These are phyloP conservation scores for Diadema setosum DNA, from an alignment of 35 echinoderm and acorn worm species.

Conservation along the genomic window DNA sequence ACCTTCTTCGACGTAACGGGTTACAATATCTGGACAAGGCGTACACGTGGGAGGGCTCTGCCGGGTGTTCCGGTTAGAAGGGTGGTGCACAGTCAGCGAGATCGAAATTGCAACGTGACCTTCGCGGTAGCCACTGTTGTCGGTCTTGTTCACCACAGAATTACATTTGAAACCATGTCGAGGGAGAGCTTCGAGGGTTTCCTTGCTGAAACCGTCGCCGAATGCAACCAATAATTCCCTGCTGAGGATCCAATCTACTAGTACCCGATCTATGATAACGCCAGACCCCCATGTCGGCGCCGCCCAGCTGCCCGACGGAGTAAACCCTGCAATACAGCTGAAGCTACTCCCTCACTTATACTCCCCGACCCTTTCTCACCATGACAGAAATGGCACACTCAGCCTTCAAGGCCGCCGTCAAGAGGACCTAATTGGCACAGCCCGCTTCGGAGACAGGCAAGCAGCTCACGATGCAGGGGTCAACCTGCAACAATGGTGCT, in stretches of 20 bases:
- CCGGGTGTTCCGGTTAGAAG: neutral
- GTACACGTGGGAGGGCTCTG: neutral
- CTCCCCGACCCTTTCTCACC: constrained; percentile 15
- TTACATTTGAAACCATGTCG: neutral
- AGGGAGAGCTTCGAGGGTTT: neutral
- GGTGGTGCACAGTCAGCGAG: neutral
- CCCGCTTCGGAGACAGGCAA: constrained; percentile 1
- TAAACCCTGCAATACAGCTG: neutral
- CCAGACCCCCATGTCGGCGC: constrained; percentile 6
- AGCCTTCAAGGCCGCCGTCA: constrained; percentile 30
- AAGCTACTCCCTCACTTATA: neutral
- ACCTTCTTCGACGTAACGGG: neutral
- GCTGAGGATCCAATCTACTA: neutral
- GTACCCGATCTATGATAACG: constrained; percentile 5
- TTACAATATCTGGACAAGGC: constrained; percentile 26
- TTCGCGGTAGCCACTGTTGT: neutral
- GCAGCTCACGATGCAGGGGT: neutral
- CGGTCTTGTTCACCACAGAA: neutral
- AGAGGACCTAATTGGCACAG: neutral
- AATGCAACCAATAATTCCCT: neutral
- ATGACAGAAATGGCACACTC: constrained; percentile 27
- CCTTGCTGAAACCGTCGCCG: neutral
- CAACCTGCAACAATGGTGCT: neutral
- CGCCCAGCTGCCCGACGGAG: neutral
- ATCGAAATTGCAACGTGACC: neutral